phyloP scores from a whole-genome alignment of 2,113 vertebrate species.

The Cathartes aura region DNA sequence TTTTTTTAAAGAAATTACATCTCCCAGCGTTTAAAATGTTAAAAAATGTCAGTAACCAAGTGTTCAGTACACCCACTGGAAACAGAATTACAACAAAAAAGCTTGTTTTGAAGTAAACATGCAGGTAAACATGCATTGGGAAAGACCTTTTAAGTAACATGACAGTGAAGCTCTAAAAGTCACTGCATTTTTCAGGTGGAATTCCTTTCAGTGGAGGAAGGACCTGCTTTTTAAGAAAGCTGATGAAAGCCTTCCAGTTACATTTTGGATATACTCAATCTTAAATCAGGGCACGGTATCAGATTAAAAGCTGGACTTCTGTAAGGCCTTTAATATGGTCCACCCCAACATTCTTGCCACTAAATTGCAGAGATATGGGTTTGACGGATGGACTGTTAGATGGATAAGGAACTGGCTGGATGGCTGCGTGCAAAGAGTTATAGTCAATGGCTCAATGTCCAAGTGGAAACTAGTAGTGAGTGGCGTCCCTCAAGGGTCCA shows the following conservation, averaged over 20 bases:
- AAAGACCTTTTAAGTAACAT: not conserved
- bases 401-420: not conserved
- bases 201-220: not conserved
- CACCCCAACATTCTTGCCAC: not conserved
- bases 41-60: not conserved
- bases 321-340: not conserved
- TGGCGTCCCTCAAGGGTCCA: not conserved
- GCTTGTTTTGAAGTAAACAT: not conserved
- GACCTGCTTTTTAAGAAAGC: not conserved
- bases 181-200: not conserved
- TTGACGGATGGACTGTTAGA: not conserved
- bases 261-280: not conserved
- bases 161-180: not conserved
- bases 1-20: not conserved
- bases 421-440: not conserved
- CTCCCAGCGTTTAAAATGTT: not conserved
- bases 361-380: not conserved
- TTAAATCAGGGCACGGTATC: not conserved
- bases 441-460: not conserved
- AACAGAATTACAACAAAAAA: not conserved
- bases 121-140: not conserved
- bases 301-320: not conserved
- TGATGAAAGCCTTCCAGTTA: not conserved
- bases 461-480: not conserved
- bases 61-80: not conserved